Evolutionary conservation across 2,888 invertebrate species (phyloP), one percentile per base, ranked within the genome.

Genomic region (Amiota mariae): DNA sequence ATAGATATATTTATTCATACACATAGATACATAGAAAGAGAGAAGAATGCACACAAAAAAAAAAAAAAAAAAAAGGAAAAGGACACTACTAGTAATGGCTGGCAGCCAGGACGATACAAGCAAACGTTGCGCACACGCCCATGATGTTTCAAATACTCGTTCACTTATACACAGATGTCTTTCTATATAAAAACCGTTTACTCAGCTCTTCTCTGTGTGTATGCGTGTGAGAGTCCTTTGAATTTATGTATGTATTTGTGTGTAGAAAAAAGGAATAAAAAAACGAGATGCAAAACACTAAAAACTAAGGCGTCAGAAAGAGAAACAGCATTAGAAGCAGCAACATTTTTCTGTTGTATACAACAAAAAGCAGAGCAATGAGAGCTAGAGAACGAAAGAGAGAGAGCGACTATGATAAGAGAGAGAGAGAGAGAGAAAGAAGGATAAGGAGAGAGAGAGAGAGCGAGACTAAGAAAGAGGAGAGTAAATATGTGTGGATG

Each of bases 221-320:
- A 49, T 71, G 64, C 73, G 66, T 64, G 74, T 74, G 12, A 13
- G 59, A 8, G 18, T 48, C 10, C 67, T 48, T 12, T 47, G 49
- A 2, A 10, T 36, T 9, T 9, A 18, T 72, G 72, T 73, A 70
- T 76, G 75, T 77, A 77, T 77, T 67, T 73, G 63, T 61, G 72
- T 68, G 66, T 64, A 49, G 63, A 86, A 82, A 85, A 87, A 84
- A 80, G 80, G 84, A 80, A 78, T 77, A 86, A 87, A 87, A 82
- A 88, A 87, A 82, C 79, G 88, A 88, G 86, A 88, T 79, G 85
- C 82, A 87, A 88, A 87, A 85, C 85, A 76, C 86, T 86, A 88
- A 88, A 85, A 87, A 82, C 88, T 87, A 88, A 88, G 84, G 88
- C 83, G 88, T 80, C 75, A 86, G 88, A 88, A 87, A 87, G 88